phyloP scores from a whole-genome alignment of 2,113 vertebrate genomes.

The Falco punctatus region DNA sequence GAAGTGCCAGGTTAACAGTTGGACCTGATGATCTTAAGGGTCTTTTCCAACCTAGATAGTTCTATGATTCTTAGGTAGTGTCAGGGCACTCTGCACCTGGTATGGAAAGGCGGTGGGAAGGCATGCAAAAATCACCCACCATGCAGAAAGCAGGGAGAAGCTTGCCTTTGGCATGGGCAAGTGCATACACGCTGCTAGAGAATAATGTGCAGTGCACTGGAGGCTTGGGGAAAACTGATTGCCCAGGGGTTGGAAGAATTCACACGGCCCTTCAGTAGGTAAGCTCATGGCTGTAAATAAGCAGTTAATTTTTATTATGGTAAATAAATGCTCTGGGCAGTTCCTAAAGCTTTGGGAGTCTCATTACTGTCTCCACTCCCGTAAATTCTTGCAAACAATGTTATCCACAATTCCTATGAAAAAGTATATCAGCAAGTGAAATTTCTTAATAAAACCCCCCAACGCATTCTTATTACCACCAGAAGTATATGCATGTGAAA shows the following conservation, averaged over 20 bases:
- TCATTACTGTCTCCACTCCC: conserved; percentile 5
- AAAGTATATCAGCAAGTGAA: conserved; percentile 20
- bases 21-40: background rate
- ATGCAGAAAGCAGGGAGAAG: background rate
- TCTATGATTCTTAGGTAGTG: background rate
- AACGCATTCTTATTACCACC: background rate
- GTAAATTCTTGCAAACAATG: conserved; percentile 42
- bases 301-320: conserved; percentile 25
- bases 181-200: background rate
- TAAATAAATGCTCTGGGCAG: conserved; percentile 18
- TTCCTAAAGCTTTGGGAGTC: conserved; percentile 35
- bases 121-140: background rate
- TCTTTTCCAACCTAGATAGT: background rate
- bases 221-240: background rate
- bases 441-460: background rate
- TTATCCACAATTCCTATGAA: background rate
- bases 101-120: background rate
- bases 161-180: background rate
- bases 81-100: background rate
- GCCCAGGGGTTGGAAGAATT: background rate
- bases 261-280: background rate
- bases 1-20: background rate
- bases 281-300: conserved; percentile 47
- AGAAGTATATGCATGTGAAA: background rate
- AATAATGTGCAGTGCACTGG: background rate